phyloP scores from a whole-genome alignment of 2,113 vertebrate genomes.

The Oncorhynchus tshawytscha region DNA sequence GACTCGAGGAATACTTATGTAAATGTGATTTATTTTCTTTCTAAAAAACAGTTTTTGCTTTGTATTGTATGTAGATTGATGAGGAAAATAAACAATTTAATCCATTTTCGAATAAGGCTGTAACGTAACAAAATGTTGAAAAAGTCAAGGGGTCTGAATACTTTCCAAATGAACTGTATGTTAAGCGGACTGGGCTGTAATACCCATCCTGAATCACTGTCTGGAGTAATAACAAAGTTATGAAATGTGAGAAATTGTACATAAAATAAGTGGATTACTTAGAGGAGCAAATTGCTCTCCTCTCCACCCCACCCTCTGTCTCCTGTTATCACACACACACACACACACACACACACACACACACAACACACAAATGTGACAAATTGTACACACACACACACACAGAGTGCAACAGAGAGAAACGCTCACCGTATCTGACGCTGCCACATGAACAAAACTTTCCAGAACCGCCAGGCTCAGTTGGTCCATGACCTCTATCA shows the following conservation, averaged over 20 bases:
- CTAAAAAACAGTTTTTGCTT: no score
- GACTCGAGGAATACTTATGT: no score
- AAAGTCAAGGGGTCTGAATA: no score
- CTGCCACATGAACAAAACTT: conserved; percentile 90
- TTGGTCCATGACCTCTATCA: conserved; percentile 98
- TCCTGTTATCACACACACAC: no score
- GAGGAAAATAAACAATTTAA: no score
- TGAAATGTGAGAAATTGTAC: not conserved
- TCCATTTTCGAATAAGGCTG: no score
- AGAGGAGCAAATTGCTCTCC: not conserved
- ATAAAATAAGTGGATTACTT: not conserved
- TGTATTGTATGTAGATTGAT: no score
- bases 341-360: no score
- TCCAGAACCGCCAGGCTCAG: conserved; percentile 90
- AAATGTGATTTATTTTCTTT: no score
- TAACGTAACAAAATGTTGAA: no score
- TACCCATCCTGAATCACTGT: not conserved
- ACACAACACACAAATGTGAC: no score
- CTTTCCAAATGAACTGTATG: not conserved
- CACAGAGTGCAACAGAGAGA: not conserved
- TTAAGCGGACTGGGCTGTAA: not conserved
- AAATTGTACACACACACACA: not conserved
- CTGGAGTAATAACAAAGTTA: not conserved
- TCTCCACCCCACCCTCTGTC: not conserved
- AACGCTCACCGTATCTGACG: conserved; percentile 88